A percentile compares a stretch with the other conserved stretches of the same genome.
phyloP scores from a whole-genome alignment of 2,888 invertebrate species.

The Argyra leucocephala region DNA sequence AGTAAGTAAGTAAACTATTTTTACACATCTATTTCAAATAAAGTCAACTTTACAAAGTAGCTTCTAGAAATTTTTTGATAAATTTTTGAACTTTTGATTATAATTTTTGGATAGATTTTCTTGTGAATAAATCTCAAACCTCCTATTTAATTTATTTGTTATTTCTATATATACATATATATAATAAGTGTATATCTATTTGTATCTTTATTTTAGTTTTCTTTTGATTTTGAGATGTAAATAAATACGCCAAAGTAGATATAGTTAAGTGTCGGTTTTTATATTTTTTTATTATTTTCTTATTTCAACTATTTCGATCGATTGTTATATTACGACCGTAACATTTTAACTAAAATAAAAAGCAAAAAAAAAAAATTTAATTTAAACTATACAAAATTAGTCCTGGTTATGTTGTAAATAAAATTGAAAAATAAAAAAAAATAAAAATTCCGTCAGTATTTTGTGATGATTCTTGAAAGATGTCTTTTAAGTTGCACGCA shows the following conservation, averaged over 20 bases:
- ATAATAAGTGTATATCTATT: no score
- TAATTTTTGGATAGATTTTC: no score
- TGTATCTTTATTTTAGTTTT: no score
- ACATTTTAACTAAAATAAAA: not conserved
- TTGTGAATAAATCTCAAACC: no score
- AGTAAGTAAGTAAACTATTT: no score
- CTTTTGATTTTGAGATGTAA: not conserved
- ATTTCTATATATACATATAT: no score
- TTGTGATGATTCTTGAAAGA: not conserved
- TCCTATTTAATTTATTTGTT: no score
- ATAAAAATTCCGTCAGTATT: not conserved
- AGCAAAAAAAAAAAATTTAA: not conserved
- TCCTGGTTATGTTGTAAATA: not conserved
- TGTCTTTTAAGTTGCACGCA: conserved; percentile 3
- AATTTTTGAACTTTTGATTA: no score
- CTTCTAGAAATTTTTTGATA: no score
- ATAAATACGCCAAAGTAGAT: not conserved
- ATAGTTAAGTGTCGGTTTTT: not conserved
- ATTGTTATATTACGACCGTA: conserved; percentile 4
- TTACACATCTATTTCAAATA: no score
- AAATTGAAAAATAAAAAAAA: not conserved
- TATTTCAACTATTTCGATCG: not conserved
- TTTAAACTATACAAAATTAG: not conserved
- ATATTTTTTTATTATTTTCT: not conserved
- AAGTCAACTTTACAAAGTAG: no score